Base-by-base conservation (phyloP, 2,888 invertebrate genomes). In the Muschampia plurimacula region DNA sequence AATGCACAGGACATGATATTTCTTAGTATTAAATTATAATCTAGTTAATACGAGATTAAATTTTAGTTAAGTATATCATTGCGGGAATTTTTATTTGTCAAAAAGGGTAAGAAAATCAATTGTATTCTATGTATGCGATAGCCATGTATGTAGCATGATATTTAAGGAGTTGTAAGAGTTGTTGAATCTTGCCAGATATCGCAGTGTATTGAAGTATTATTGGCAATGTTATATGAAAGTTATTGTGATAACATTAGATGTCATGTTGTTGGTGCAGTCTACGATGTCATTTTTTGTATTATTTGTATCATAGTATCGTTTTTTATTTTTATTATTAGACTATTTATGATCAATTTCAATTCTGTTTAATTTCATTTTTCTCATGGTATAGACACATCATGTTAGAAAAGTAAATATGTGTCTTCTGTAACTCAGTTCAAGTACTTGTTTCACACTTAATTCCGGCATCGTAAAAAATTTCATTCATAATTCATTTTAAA, bases 111-210 rank as follows among this genome's bases (percentile, higher is more conserved):
- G 79, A 89, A 4, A 46, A 46, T 12, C 46, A 22, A 55, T 55
- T 22, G 55, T 55, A 55, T 55, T 15, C n/a, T 55, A 55, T 10
- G 46, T 55, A 55, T 55, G 22, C 55, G 8, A 22, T 52, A 84
- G 55, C 32, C 85, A 22, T 22, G 85, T 84, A 85, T 82, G 82
- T 80, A 77, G 81, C 83, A 82, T 80, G 82, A 85, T 6, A 39
- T 39, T 4, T 55, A 55, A 44, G 55, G 80, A 79, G 80, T 80
- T 82, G 82, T 86, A 85, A 83, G 81, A 84, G 79, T 91, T 90
- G 89, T 92, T 92, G 88, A 89, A 86, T 89, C 89, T 91, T 91
- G 92, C 91, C 93, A 89, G 85, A 81, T 84, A 84, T 86, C 83
- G 82, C 88, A 90, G 89, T 88, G 83, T 89, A 85, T 89, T 84